Percentiles rank a stretch among this genome's conserved stretches.
Evolutionary conservation across 2,113 vertebrate genomes (phyloP).

Genomic region (Gymnocephalus cernua): DNA sequence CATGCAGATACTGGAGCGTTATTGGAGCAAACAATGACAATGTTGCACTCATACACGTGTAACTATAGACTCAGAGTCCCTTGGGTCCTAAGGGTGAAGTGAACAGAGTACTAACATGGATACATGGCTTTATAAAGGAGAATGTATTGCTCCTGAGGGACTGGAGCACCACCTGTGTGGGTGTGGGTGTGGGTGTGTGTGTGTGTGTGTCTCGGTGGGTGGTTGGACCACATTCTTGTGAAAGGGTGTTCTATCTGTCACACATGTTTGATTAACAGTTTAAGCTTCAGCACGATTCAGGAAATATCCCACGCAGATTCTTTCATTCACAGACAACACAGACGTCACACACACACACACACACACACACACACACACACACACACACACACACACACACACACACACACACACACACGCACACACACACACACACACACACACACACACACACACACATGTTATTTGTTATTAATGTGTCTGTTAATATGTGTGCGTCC

Average conservation of each 20-base stretch:
- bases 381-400: background rate
- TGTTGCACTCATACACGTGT: slow-evolving; percentile 34
- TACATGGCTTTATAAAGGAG: slow-evolving; percentile 49
- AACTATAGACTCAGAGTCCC: slow-evolving; percentile 44
- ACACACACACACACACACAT: background rate
- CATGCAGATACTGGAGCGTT: slow-evolving; percentile 32
- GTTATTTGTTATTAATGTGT: background rate
- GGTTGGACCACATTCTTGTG: slow-evolving; percentile 78
- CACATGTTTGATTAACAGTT: slow-evolving; percentile 70
- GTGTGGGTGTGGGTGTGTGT: slow-evolving; percentile 20
- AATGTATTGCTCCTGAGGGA: slow-evolving; percentile 62
- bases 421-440: slow-evolving; percentile 7
- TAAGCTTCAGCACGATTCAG: slow-evolving; percentile 55
- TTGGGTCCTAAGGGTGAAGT: slow-evolving; percentile 30
- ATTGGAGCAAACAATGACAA: slow-evolving; percentile 34
- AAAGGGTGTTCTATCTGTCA: slow-evolving; percentile 75
- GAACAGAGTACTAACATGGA: slow-evolving; percentile 16
- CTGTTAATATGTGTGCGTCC: slow-evolving; percentile 23
- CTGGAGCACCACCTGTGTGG: slow-evolving; percentile 40
- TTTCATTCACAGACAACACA: slow-evolving; percentile 64
- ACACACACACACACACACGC: slow-evolving; percentile 15
- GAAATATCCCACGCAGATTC: slow-evolving; percentile 72
- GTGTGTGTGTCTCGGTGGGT: slow-evolving; percentile 48
- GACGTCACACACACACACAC: slow-evolving; percentile 12
- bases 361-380: background rate